Percentiles rank a stretch among this genome's conserved stretches.
These are phyloP conservation scores for Gavialis gangeticus DNA, from an alignment of 2,113 vertebrate species.

Conservation along the genomic window DNA sequence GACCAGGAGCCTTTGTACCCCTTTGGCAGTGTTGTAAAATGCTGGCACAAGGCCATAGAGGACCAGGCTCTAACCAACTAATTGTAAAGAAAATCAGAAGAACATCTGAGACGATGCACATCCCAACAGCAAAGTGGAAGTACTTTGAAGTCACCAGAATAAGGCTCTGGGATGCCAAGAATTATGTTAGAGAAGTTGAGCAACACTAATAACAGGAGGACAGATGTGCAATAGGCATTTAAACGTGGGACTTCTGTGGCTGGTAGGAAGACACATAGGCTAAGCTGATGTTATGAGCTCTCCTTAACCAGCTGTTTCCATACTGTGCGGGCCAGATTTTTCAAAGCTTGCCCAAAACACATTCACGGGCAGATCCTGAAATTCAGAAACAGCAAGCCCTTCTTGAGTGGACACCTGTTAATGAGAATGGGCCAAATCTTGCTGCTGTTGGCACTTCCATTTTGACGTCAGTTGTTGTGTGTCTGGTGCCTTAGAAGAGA, in stretches of 20 bases:
- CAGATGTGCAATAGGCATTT: background rate
- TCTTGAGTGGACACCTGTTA: background rate
- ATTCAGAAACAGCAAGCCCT: too few relatives aligned
- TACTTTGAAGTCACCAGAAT: background rate
- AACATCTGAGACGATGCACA: conserved; percentile 37
- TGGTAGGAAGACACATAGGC: background rate
- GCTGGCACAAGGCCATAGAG: conserved; percentile 35
- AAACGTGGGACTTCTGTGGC: background rate
- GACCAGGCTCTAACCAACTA: background rate
- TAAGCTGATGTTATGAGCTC: background rate
- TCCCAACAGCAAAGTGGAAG: conserved; percentile 42
- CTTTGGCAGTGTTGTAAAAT: conserved; percentile 42
- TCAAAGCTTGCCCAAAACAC: background rate
- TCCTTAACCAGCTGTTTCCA: background rate
- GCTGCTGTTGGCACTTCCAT: background rate
- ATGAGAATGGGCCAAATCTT: background rate
- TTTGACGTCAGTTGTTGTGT: too few relatives aligned
- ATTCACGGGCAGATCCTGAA: background rate
- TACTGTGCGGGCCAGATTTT: background rate
- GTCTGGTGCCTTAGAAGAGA: background rate
- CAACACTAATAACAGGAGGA: background rate
- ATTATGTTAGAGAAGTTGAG: background rate
- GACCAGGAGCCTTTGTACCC: conserved; percentile 4
- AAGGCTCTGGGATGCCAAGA: conserved; percentile 5
- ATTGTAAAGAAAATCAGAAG: background rate